Evolutionary conservation across 2,797 vertebrate species (phyloP).

Genomic region (Falco biarmicus): DNA sequence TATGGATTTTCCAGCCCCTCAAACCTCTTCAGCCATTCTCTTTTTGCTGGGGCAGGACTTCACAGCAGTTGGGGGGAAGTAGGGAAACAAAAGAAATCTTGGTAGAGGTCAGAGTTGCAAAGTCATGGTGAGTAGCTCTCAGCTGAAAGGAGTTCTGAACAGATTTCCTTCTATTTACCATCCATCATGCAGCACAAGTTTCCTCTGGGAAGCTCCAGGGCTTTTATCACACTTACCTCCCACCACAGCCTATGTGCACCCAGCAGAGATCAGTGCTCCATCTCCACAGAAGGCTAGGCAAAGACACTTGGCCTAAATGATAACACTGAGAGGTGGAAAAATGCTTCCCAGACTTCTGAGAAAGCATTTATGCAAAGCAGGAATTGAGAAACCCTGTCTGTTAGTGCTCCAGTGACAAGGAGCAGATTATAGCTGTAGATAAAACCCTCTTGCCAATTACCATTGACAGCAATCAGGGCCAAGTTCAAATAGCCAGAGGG

Average conservation of each 20-base stretch:
- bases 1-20: neutral
- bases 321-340: neutral
- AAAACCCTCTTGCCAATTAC: neutral
- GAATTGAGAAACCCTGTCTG: neutral
- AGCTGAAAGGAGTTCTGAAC: neutral
- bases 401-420: neutral
- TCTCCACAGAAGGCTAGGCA: neutral
- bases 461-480: neutral
- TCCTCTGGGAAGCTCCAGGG: neutral
- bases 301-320: neutral
- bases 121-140: neutral
- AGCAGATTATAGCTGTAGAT: neutral
- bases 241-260: neutral
- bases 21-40: neutral
- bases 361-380: constrained; percentile 18
- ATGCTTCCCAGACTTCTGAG: neutral
- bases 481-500: constrained; percentile 1
- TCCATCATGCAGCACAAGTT: neutral
- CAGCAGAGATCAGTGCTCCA: neutral
- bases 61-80: neutral
- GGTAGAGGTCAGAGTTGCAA: neutral
- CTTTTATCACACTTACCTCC: neutral
- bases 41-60: neutral
- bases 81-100: neutral
- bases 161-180: neutral